Evolutionary conservation across 2,113 vertebrate genomes (phyloP).

Genomic region (Herpetotheres cachinnans): DNA sequence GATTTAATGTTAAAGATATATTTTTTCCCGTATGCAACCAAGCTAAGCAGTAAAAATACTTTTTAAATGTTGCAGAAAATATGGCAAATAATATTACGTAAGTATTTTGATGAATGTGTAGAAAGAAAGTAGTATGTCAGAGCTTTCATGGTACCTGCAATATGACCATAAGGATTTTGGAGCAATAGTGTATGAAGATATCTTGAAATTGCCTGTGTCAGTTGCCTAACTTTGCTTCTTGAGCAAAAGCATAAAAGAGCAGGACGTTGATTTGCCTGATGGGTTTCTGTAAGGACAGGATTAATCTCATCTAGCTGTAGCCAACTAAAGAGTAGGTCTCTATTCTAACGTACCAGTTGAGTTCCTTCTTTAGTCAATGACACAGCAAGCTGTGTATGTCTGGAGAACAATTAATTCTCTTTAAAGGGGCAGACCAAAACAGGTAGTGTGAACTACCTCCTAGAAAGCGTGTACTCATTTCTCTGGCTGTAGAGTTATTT

Average conservation of each 20-base stretch:
- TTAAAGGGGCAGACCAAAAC: background rate
- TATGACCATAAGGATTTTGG: background rate
- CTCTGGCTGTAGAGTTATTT: background rate
- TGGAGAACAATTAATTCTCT: background rate
- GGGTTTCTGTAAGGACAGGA: background rate
- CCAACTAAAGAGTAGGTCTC: background rate
- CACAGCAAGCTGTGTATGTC: background rate
- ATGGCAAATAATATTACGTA: accelerated
- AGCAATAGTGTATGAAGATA: background rate
- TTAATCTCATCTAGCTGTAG: background rate
- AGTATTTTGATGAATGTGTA: background rate
- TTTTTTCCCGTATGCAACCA: background rate
- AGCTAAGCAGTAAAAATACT: background rate
- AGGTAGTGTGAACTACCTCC: background rate
- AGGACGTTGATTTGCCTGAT: background rate
- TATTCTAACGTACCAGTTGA: background rate
- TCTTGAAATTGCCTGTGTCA: background rate
- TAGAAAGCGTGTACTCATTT: background rate
- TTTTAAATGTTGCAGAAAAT: background rate
- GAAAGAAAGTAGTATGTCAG: background rate
- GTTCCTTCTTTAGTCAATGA: background rate
- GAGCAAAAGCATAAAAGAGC: background rate
- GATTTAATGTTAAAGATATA: background rate
- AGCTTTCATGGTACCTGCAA: background rate
- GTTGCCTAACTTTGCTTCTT: background rate